phyloP scores from a whole-genome alignment of 2,888 invertebrate species.

The Hipparchia semele region DNA sequence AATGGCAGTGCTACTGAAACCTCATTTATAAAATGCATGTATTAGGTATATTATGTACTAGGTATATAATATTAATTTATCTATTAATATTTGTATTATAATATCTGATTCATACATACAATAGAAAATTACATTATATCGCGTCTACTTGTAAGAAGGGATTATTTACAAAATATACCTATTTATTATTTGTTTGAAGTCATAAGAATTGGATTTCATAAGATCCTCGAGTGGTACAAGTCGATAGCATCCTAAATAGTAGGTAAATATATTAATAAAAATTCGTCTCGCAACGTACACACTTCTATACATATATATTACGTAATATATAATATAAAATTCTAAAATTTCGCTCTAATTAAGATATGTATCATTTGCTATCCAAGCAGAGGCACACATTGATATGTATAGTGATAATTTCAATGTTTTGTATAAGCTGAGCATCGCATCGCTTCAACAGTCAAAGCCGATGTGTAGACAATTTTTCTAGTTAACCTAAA shows the following conservation, averaged over 20 bases:
- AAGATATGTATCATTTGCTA: conserved; percentile 79
- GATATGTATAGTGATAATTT: conserved; percentile 75
- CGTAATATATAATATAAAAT: conserved; percentile 64
- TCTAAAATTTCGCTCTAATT: conserved; percentile 74
- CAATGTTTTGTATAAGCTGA: conserved; percentile 35
- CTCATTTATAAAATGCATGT: conserved; percentile 27
- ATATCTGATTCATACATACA: conserved; percentile 51
- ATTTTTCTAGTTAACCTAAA: conserved; percentile 35
- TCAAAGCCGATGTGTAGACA: conserved; percentile 65
- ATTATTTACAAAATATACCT: conserved; percentile 74
- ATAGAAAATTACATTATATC: conserved; percentile 58
- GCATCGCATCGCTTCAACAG: conserved; percentile 71
- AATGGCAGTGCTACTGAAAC: conserved; percentile 35
- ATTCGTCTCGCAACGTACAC: conserved; percentile 73
- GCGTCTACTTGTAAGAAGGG: conserved; percentile 66
- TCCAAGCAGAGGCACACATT: conserved; percentile 81
- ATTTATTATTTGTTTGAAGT: conserved; percentile 70
- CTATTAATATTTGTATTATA: conserved; percentile 15
- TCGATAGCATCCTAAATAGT: conserved; percentile 72
- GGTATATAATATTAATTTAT: conserved; percentile 11
- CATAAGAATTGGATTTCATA: conserved; percentile 82
- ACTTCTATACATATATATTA: conserved; percentile 51
- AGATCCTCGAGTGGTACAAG: conserved; percentile 77
- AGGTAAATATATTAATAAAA: conserved; percentile 73
- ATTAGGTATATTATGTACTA: background rate